Evolutionary conservation across 2,797 vertebrate species (phyloP).

Genomic region (Pipistrellus pipistrellus): DNA sequence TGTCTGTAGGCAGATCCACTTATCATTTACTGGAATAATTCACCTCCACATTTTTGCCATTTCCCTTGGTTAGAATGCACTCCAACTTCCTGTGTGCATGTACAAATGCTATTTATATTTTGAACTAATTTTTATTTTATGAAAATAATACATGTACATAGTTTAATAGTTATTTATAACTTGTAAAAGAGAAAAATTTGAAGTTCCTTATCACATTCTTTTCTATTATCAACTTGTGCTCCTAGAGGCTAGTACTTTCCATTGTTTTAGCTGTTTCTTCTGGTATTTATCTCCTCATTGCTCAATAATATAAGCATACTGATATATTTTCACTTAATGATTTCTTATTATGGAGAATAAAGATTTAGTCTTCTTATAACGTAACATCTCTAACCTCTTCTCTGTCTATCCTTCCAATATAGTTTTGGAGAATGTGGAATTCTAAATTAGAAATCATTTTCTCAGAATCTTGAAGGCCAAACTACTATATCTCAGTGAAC

Average conservation of each 20-base stretch:
- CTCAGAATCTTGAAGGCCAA: neutral
- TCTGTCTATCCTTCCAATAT: constrained; percentile 2
- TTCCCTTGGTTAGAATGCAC: constrained; percentile 33
- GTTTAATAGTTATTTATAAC: neutral
- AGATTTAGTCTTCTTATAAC: neutral
- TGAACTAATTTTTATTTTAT: constrained; percentile 51
- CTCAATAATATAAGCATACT: constrained; percentile 10
- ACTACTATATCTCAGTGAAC: constrained; percentile 23
- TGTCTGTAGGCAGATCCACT: neutral
- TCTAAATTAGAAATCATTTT: constrained; percentile 58
- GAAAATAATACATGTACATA: constrained; percentile 49
- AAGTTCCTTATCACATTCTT: constrained; percentile 36
- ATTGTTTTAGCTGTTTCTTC: constrained; percentile 49
- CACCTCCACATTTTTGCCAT: neutral
- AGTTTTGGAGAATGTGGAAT: constrained; percentile 14
- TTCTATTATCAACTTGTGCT: neutral
- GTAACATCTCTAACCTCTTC: neutral
- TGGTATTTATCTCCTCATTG: constrained; percentile 49
- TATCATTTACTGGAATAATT: constrained; percentile 22
- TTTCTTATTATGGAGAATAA: neutral
- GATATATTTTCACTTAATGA: constrained; percentile 1
- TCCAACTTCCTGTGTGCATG: neutral
- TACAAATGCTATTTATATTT: constrained; percentile 33
- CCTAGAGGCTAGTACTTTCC: neutral
- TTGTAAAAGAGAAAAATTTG: neutral